Conservation (phyloP, 2,797 vertebrate species). For the Lophius americanus region DNA sequence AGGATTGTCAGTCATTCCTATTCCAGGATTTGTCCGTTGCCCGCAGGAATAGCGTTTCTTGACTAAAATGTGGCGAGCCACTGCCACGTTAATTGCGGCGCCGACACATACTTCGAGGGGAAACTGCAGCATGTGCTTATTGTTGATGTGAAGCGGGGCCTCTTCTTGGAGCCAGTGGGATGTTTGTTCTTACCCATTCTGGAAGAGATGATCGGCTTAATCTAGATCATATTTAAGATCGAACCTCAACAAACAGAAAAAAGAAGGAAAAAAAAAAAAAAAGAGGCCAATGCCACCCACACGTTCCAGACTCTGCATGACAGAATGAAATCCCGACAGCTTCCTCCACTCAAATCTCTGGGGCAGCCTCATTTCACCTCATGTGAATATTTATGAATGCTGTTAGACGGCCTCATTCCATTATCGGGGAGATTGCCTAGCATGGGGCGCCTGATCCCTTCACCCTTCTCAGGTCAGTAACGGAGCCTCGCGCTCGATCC, state of each 20-base stretch:
- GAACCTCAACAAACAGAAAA: constrained; percentile 30
- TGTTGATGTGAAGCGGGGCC: constrained; percentile 52
- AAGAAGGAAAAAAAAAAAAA: not conserved
- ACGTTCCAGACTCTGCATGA: constrained; percentile 35
- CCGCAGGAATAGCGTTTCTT: constrained; percentile 28
- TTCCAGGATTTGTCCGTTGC: constrained; percentile 30
- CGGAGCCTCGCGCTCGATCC: constrained; percentile 55
- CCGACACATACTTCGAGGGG: constrained; percentile 37
- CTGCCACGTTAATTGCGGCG: constrained; percentile 48
- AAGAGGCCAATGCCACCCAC: constrained; percentile 33
- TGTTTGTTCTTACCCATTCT: constrained; percentile 61
- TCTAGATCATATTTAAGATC: constrained; percentile 55
- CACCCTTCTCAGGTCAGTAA: constrained; percentile 55
- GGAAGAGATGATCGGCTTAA: constrained; percentile 41
- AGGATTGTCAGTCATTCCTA: constrained; percentile 32
- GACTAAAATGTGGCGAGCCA: constrained; percentile 36
- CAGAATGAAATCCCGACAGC: constrained; percentile 39
- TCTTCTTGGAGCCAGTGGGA: constrained; percentile 39
- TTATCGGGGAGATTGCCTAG: constrained; percentile 69
- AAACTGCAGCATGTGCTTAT: constrained; percentile 55
- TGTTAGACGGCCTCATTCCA: constrained; percentile 73
- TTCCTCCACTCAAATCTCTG: constrained; percentile 49
- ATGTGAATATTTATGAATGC: constrained; percentile 79
- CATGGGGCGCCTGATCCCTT: constrained; percentile 58
- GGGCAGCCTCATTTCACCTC: constrained; percentile 55